phyloP scores from a whole-genome alignment of 2,797 vertebrate genomes.

The Brachymystax lenok region DNA sequence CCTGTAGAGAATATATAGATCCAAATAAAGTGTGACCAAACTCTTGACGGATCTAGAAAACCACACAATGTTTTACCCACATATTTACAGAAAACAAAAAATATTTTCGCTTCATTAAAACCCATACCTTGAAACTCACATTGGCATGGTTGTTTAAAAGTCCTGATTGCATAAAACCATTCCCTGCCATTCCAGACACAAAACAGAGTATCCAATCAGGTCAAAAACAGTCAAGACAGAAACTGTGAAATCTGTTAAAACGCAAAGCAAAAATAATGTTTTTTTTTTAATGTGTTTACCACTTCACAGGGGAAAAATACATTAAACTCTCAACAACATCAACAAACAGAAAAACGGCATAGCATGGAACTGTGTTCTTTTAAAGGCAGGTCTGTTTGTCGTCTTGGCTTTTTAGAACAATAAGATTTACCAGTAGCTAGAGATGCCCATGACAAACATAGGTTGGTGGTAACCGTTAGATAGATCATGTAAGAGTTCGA shows the following conservation, averaged over 20 bases:
- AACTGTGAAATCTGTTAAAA: slow-evolving; percentile 33
- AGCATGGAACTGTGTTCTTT: background rate
- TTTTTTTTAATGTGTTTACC: slow-evolving; percentile 28
- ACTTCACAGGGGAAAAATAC: slow-evolving; percentile 4
- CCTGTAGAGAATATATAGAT: no score
- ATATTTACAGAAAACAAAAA: slow-evolving; percentile 52
- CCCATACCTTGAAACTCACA: slow-evolving; percentile 39
- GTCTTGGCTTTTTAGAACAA: background rate
- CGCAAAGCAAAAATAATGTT: background rate
- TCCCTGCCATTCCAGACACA: slow-evolving; percentile 34
- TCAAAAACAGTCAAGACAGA: slow-evolving; percentile 34
- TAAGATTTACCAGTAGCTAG: background rate
- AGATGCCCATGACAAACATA: background rate
- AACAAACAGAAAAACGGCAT: background rate
- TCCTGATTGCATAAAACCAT: slow-evolving; percentile 60
- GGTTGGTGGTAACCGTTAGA: background rate
- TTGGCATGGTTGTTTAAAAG: slow-evolving; percentile 36
- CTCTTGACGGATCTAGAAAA: slow-evolving; percentile 41
- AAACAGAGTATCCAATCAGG: slow-evolving; percentile 39
- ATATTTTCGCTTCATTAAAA: slow-evolving; percentile 36
- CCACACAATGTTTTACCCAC: slow-evolving; percentile 43
- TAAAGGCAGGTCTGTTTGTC: background rate
- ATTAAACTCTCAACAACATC: background rate
- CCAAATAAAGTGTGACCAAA: no score
- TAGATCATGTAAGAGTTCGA: no score